Evolutionary conservation across 2,113 vertebrate genomes (phyloP).

Genomic region (Malurus alboscapulatus): DNA sequence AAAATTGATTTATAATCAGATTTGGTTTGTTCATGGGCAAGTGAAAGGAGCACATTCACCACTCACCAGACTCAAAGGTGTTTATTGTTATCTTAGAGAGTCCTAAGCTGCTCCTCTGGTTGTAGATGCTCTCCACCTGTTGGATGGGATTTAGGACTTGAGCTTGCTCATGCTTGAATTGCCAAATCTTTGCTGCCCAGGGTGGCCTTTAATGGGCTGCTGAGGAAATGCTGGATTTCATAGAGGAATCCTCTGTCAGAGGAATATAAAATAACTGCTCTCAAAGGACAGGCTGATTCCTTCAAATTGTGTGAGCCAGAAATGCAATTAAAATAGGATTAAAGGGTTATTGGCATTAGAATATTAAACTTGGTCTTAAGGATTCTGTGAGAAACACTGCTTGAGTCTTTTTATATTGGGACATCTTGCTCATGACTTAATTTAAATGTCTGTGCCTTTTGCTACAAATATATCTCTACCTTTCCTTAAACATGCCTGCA

Average conservation of each 20-base stretch:
- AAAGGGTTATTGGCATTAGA: not conserved
- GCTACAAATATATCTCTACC: not conserved
- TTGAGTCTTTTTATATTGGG: not conserved
- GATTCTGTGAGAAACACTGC: not conserved
- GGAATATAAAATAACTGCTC: not conserved
- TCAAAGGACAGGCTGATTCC: not conserved
- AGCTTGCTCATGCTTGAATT: not conserved
- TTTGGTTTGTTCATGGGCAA: not conserved
- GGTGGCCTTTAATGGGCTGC: not conserved
- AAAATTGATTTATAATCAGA: not conserved
- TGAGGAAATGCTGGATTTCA: not conserved
- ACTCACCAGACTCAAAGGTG: not conserved
- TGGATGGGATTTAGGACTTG: not conserved
- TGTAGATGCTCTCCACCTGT: not conserved
- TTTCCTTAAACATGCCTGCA: not conserved
- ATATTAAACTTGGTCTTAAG: not conserved
- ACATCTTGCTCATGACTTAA: not conserved
- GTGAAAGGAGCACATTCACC: not conserved
- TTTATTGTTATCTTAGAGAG: not conserved
- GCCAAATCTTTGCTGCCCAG: not conserved
- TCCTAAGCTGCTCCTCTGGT: not conserved
- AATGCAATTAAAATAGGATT: not conserved
- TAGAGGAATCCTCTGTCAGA: not conserved
- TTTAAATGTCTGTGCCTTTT: not conserved
- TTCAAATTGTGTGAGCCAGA: not conserved